These are phyloP conservation scores for Microcaecilia unicolor DNA, from an alignment of 2,797 vertebrate genomes.

Conservation along the genomic window DNA sequence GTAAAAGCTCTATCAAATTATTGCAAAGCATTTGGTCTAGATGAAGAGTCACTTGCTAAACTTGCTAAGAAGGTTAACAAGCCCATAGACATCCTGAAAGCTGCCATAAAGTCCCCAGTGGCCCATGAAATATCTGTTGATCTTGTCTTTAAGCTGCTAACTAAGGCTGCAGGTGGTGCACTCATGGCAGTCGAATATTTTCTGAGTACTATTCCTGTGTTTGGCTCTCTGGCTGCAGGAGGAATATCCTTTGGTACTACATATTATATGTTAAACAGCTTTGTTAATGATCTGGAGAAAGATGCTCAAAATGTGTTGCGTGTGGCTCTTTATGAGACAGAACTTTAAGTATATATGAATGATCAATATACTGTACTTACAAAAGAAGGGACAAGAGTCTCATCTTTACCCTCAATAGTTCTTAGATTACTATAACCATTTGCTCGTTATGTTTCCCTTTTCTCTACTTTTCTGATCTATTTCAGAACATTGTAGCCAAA, in stretches of 20 bases:
- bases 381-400: neutral
- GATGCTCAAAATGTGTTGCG: slow-evolving; percentile 7
- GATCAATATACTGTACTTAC: too few species aligned
- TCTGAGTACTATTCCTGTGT: neutral
- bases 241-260: neutral
- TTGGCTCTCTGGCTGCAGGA: neutral
- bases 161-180: fast-evolving
- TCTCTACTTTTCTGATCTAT: too few species aligned
- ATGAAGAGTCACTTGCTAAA: neutral
- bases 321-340: too few species aligned
- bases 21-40: neutral
- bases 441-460: too few species aligned
- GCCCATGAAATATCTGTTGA: neutral
- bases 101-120: neutral
- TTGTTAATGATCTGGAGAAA: neutral
- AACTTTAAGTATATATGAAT: neutral
- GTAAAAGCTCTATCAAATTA: neutral
- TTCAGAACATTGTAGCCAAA: too few species aligned
- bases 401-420: neutral
- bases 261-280: neutral
- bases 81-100: neutral
- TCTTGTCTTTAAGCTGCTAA: neutral
- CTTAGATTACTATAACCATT: too few species aligned
- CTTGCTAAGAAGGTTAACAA: neutral
- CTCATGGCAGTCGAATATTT: fast-evolving